Base-by-base conservation (phyloP, 2,113 vertebrate genomes). In the Ophiodon elongatus region DNA sequence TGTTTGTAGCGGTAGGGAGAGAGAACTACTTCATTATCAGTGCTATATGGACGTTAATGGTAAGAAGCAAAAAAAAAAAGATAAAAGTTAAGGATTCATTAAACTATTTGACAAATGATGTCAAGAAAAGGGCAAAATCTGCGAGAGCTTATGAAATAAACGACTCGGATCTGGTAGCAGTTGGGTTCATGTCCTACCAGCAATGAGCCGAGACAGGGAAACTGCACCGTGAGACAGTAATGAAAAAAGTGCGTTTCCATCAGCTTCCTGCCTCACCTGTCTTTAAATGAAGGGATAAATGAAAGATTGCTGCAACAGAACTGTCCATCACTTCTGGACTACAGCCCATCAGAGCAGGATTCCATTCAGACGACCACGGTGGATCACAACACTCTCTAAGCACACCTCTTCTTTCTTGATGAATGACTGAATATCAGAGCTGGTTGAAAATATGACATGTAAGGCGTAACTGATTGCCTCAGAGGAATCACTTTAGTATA, bases 271-370 rank as follows among this genome's bases (percentile, higher is more conserved):
- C 84, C 70, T 79, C 89, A 91, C 87, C 93, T 92, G 91, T 84
- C 82, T 83, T 57, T 35, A 78, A 78, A 89, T 76, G 86, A 88
- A 79, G 80, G 75, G 27, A 70, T 65, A 66, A 71, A 74, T 88
- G 89, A 93, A 87, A 84, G 73, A 93, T 89, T 50, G 85, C 89
- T 11, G 62, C 72, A 77, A 71, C 75, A 73, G 63, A 86, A 77
- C 84, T 84, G 90, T 89, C 90, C 84, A 86, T 92, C 88, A 90
- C 75, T 69, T 85, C 76, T 83, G 85, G 91, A 86, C 88, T 83
- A 31, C 82, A 85, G 33, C 47, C 81, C 77, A 86, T 91, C 88
- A 86, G 78, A 80, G 66, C 25, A 76, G 77, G 75, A 87, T 83
- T 45, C 73, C 70, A 68, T 52, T 86, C 76, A 59, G 76, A 66